These are phyloP conservation scores for Caenorhabditis plicata DNA, from an alignment of 2,888 invertebrate genomes.

Conservation along the genomic window DNA sequence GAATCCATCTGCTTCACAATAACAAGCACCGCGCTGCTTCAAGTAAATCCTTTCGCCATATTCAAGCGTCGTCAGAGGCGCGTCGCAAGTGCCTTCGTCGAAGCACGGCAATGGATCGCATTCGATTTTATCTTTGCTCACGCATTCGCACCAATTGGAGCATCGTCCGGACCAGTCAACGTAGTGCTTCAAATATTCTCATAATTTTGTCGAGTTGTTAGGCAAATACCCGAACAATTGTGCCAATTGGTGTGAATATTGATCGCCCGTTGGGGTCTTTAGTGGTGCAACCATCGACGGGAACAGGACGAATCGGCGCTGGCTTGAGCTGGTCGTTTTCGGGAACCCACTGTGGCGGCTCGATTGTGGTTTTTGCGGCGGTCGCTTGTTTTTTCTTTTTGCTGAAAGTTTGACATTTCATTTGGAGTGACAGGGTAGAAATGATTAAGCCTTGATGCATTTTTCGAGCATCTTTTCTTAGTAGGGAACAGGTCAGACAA, in stretches of 20 bases:
- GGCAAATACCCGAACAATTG: slow-evolving; percentile 31
- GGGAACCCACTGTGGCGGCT: slow-evolving; percentile 41
- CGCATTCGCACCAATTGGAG: slow-evolving; percentile 61
- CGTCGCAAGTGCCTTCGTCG: slow-evolving; percentile 41
- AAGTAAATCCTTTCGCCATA: slow-evolving; percentile 61
- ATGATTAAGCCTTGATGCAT: too few relatives aligned
- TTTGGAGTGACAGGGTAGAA: too few relatives aligned
- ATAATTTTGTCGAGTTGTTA: background rate
- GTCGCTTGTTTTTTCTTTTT: slow-evolving; percentile 22
- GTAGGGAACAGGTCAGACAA: too few relatives aligned
- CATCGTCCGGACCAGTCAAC: slow-evolving; percentile 58
- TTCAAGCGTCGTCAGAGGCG: slow-evolving; percentile 52
- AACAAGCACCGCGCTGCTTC: slow-evolving; percentile 60
- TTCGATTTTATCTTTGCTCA: slow-evolving; percentile 37
- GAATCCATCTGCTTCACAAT: slow-evolving; percentile 54
- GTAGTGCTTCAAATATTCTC: slow-evolving; percentile 32
- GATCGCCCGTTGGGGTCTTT: slow-evolving; percentile 40
- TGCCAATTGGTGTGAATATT: slow-evolving; percentile 38
- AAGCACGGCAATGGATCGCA: slow-evolving; percentile 55
- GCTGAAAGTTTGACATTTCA: background rate
- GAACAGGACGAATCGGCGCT: too few relatives aligned
- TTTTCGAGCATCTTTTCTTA: slow-evolving; percentile 22
- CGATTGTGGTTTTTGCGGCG: too few relatives aligned
- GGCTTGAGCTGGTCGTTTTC: too few relatives aligned
- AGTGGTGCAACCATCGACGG: slow-evolving; percentile 35